phyloP scores from a whole-genome alignment of 2,888 invertebrate genomes.

The Ormyrus rosae region DNA sequence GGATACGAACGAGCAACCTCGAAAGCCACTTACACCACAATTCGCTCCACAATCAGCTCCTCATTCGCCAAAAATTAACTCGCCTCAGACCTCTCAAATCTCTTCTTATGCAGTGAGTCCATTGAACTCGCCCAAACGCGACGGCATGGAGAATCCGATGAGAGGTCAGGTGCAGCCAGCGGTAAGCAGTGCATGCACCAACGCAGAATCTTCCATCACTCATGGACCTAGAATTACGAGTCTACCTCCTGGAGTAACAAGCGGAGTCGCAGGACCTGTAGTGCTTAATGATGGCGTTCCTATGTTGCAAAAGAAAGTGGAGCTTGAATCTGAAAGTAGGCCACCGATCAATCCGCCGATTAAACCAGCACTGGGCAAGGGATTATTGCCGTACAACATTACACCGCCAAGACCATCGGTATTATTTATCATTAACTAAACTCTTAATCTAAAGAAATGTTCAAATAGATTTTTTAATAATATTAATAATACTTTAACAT shows the following conservation, averaged over 20 bases:
- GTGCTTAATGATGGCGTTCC: slow-evolving; percentile 71
- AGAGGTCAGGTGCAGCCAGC: slow-evolving; percentile 73
- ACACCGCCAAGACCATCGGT: slow-evolving; percentile 89
- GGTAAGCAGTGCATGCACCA: slow-evolving; percentile 69
- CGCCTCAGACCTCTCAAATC: slow-evolving; percentile 17
- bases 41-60: slow-evolving; percentile 43
- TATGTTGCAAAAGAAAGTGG: slow-evolving; percentile 67
- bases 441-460: neutral
- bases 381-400: slow-evolving; percentile 89
- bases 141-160: slow-evolving; percentile 63
- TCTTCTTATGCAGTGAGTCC: slow-evolving; percentile 6
- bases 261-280: slow-evolving; percentile 72
- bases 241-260: slow-evolving; percentile 72
- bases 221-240: slow-evolving; percentile 72
- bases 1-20: slow-evolving; percentile 19
- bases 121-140: slow-evolving; percentile 33
- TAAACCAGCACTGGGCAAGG: slow-evolving; percentile 78
- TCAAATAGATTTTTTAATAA: neutral
- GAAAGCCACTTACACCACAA: slow-evolving; percentile 51
- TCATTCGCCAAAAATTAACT: slow-evolving; percentile 39
- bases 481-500: neutral
- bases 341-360: slow-evolving; percentile 67
- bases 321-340: slow-evolving; percentile 62
- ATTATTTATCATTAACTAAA: slow-evolving; percentile 51
- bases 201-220: slow-evolving; percentile 60